Percentiles rank a stretch among this genome's conserved stretches.
These are phyloP conservation scores for Agapornis canus DNA, from an alignment of 2,797 vertebrate genomes.

Conservation along the genomic window DNA sequence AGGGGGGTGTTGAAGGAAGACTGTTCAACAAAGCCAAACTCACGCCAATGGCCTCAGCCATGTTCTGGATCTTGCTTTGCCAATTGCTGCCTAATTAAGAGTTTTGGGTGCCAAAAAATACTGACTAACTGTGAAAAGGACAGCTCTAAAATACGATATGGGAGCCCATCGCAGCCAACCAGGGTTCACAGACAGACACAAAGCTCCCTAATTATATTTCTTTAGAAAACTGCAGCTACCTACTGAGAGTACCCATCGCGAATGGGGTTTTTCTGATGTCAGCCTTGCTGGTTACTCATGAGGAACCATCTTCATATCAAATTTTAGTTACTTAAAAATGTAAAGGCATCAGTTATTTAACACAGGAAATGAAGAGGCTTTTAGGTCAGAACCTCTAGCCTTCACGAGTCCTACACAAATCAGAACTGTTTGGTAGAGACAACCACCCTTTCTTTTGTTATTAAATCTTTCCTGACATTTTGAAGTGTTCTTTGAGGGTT, in stretches of 20 bases:
- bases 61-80: background rate
- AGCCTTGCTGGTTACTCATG: background rate
- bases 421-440: background rate
- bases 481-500: background rate
- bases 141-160: slow-evolving; percentile 16
- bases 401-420: background rate
- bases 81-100: slow-evolving; percentile 29
- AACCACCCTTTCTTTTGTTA: background rate
- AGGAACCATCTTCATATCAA: background rate
- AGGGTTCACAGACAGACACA: background rate
- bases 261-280: background rate
- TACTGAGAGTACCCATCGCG: background rate
- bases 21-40: background rate
- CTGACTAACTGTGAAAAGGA: background rate
- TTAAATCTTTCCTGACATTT: background rate
- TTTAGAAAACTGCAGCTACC: background rate
- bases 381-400: background rate
- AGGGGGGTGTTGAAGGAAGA: background rate
- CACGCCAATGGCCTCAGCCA: background rate
- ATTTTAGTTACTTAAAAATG: background rate
- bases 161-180: background rate
- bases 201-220: slow-evolving; percentile 19
- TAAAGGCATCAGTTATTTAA: background rate
- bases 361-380: background rate
- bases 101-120: background rate